Evolutionary conservation across 2,888 invertebrate species (phyloP).

Genomic region (Agapetus fuscipes): DNA sequence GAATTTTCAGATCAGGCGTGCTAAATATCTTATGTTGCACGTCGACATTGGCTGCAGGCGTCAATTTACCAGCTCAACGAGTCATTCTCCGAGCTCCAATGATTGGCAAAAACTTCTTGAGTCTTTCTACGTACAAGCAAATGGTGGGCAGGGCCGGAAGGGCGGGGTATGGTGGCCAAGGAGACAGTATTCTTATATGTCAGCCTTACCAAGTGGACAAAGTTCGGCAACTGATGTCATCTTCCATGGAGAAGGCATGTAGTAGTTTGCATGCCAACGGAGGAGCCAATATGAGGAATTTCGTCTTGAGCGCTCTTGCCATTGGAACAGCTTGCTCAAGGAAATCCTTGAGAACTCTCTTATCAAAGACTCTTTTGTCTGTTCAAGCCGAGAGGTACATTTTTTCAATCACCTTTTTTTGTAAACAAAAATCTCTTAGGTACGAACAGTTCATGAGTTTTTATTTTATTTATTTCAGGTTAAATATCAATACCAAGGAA

Average conservation of each 20-base stretch:
- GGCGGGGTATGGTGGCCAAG: slow-evolving; percentile 71
- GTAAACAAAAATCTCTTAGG: too few relatives aligned
- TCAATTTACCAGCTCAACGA: slow-evolving; percentile 88
- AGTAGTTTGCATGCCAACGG: slow-evolving; percentile 48
- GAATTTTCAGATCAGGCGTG: slow-evolving; percentile 56
- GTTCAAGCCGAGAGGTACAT: slow-evolving; percentile 44
- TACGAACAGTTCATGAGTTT: neutral
- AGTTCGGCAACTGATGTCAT: slow-evolving; percentile 47
- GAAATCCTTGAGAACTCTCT: slow-evolving; percentile 40
- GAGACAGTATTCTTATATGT: slow-evolving; percentile 82
- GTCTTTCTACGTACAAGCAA: slow-evolving; percentile 79
- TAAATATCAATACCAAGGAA: slow-evolving; percentile 33
- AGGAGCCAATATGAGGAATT: slow-evolving; percentile 46
- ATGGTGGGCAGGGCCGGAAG: slow-evolving; percentile 94
- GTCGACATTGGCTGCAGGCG: slow-evolving; percentile 94
- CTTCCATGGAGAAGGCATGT: slow-evolving; percentile 58
- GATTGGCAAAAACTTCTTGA: slow-evolving; percentile 65
- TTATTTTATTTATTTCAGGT: slow-evolving; percentile 17
- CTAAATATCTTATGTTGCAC: slow-evolving; percentile 88
- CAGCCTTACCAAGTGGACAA: slow-evolving; percentile 47
- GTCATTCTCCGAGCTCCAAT: slow-evolving; percentile 81
- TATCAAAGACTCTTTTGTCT: slow-evolving; percentile 52
- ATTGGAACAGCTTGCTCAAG: slow-evolving; percentile 51
- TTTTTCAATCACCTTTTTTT: neutral
- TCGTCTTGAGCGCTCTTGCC: slow-evolving; percentile 61